These are phyloP conservation scores for Empidonax traillii DNA, from an alignment of 2,113 vertebrate species.

Conservation along the genomic window DNA sequence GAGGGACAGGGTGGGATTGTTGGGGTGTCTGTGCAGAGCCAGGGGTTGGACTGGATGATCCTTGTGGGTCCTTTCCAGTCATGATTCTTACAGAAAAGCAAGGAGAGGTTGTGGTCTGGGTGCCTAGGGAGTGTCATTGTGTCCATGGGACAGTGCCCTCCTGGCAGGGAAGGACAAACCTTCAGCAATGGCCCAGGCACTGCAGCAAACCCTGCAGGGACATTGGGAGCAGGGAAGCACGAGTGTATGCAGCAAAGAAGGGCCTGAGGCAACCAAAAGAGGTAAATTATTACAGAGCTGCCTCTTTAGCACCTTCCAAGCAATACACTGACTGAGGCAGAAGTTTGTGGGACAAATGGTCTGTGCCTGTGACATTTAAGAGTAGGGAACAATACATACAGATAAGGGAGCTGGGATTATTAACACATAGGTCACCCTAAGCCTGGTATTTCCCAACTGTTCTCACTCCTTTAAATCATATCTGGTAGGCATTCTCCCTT, in stretches of 20 bases:
- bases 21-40: background rate
- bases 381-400: background rate
- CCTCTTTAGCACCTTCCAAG: background rate
- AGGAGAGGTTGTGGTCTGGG: background rate
- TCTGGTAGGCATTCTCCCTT: background rate
- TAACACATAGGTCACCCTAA: background rate
- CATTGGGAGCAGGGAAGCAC: background rate
- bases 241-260: background rate
- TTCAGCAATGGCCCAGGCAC: fast-evolving
- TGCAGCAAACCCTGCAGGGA: background rate
- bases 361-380: background rate
- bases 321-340: background rate
- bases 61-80: too few species aligned
- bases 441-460: background rate
- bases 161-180: background rate
- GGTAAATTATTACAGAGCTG: background rate
- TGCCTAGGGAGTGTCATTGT: background rate
- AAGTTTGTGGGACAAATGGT: background rate
- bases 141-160: background rate
- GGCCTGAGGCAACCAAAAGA: background rate
- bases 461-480: background rate
- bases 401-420: background rate
- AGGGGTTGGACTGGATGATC: fast-evolving
- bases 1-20: background rate
- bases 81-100: background rate